A percentile compares a stretch with the other conserved stretches of the same genome.
phyloP scores from a whole-genome alignment of 1,140 invertebrate species.

The Drosophila pandora region DNA sequence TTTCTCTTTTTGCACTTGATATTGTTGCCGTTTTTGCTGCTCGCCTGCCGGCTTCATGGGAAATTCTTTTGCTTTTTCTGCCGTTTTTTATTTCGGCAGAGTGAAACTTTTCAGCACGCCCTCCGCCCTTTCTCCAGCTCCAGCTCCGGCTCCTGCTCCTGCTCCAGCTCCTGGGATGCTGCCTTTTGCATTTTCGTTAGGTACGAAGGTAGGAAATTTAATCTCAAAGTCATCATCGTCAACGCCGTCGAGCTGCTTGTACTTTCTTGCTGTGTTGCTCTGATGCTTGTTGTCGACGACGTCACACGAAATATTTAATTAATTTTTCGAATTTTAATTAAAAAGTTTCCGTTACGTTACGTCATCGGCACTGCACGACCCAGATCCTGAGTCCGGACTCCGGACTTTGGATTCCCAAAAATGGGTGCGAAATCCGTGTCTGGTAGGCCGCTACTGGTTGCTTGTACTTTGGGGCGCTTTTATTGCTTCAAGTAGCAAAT shows the following conservation, averaged over 20 bases:
- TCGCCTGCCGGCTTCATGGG: conserved; percentile 34
- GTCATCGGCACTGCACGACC: conserved; percentile 53
- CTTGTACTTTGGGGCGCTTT: conserved; percentile 37
- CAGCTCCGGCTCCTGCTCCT: neutral
- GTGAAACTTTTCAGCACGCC: conserved; percentile 59
- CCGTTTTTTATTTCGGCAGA: conserved; percentile 35
- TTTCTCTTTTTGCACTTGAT: conserved; percentile 81
- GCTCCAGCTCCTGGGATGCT: conserved; percentile 8
- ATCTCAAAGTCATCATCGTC: conserved; percentile 81
- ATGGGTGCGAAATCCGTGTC: conserved; percentile 13
- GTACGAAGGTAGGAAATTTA: conserved; percentile 76
- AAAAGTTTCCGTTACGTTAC: conserved; percentile 77
- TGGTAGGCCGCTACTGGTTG: conserved; percentile 43
- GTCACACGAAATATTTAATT: conserved; percentile 82
- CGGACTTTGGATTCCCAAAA: neutral
- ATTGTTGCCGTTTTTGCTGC: conserved; percentile 68
- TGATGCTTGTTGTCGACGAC: conserved; percentile 39
- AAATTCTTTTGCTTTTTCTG: conserved; percentile 39
- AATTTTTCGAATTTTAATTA: conserved; percentile 83
- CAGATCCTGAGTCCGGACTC: conserved; percentile 10
- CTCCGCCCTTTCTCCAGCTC: neutral
- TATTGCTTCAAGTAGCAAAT: conserved; percentile 67
- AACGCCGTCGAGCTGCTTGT: conserved; percentile 19
- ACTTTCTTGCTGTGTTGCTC: conserved; percentile 1
- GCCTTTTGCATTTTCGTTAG: conserved; percentile 77